A percentile compares a stretch with the other conserved stretches of the same genome.
These are phyloP conservation scores for Cetonia aurata DNA, from an alignment of 2,888 invertebrate genomes.

Conservation along the genomic window DNA sequence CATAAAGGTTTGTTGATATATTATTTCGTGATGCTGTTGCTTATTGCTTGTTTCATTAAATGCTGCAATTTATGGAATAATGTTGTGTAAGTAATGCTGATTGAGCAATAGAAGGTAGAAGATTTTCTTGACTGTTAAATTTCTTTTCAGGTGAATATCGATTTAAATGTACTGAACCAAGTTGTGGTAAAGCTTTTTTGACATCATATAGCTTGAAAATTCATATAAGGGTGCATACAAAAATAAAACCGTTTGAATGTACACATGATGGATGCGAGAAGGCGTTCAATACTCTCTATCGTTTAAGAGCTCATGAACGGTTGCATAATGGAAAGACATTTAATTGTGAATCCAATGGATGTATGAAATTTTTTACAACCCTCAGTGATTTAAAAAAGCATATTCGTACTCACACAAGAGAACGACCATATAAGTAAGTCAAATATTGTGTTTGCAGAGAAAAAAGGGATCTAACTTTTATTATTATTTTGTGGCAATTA, in stretches of 20 bases:
- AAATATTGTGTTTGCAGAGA: background rate
- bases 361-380: conserved; percentile 93
- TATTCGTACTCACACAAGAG: conserved; percentile 91
- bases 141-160: conserved; percentile 87
- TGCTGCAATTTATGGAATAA: conserved; percentile 26
- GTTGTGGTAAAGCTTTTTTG: conserved; percentile 93
- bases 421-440: conserved; percentile 86
- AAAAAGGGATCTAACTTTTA: too few relatives aligned
- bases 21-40: conserved; percentile 33
- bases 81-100: conserved; percentile 23
- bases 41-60: conserved; percentile 42
- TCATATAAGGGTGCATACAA: conserved; percentile 93
- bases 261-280: conserved; percentile 86
- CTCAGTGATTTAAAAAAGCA: conserved; percentile 96
- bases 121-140: conserved; percentile 8
- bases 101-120: background rate
- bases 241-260: conserved; percentile 92
- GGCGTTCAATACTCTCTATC: conserved; percentile 94
- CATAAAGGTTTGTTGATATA: conserved; percentile 81
- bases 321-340: conserved; percentile 95
- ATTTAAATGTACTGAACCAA: conserved; percentile 89
- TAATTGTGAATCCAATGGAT: conserved; percentile 87
- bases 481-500: background rate
- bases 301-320: conserved; percentile 91
- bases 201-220: conserved; percentile 96